Conservation (phyloP, 2,113 vertebrate genomes). For the Eulacestoma nigropectus region DNA sequence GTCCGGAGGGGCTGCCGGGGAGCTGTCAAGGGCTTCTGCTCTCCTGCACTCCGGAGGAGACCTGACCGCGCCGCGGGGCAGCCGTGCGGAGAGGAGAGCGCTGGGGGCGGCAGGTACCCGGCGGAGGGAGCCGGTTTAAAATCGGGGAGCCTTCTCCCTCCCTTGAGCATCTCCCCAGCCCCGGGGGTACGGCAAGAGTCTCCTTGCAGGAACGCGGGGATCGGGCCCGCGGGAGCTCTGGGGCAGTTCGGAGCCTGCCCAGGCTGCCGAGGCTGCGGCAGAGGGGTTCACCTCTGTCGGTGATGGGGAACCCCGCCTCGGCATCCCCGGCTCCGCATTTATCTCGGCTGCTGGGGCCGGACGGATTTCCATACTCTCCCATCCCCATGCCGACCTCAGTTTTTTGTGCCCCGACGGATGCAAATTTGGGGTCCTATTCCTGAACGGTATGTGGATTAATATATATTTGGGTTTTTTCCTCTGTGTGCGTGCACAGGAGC, state of each 20-base stretch:
- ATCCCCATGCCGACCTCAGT: background rate
- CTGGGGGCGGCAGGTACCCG: background rate
- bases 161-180: no score
- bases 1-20: background rate
- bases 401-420: background rate
- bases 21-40: background rate
- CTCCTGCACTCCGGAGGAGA: background rate
- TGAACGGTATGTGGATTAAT: background rate
- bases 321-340: background rate
- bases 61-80: background rate
- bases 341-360: background rate
- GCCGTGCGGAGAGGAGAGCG: background rate
- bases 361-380: background rate
- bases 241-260: background rate
- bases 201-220: background rate
- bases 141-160: background rate
- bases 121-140: background rate
- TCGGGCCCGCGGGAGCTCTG: background rate
- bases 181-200: background rate
- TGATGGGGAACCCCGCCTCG: background rate
- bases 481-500: background rate
- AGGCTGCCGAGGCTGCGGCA: background rate
- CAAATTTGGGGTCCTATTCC: background rate
- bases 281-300: background rate
- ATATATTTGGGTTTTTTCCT: no score